phyloP scores from a whole-genome alignment of 1,140 invertebrate genomes.

The Aphis craccivora region DNA sequence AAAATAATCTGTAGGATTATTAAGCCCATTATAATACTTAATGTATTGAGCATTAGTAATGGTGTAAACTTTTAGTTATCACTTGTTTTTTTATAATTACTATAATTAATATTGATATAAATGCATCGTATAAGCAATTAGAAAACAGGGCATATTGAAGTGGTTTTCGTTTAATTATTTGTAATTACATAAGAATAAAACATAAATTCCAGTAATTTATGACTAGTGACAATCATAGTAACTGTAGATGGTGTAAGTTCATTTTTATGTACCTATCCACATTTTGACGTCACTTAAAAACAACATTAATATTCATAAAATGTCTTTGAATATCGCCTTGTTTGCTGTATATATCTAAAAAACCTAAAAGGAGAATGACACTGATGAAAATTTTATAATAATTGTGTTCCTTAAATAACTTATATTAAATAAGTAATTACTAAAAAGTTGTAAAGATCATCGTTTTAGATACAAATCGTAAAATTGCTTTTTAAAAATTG shows the following conservation, averaged over 20 bases:
- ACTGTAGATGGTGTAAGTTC: background rate
- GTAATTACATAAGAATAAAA: background rate
- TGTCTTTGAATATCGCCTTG: background rate
- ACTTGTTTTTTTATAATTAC: too few species aligned
- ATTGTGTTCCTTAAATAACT: background rate
- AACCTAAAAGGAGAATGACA: background rate
- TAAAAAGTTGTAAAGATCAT: too few species aligned
- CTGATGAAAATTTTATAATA: background rate
- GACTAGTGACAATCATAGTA: background rate
- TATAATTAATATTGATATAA: too few species aligned
- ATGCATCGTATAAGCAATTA: too few species aligned
- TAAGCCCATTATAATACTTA: too few species aligned
- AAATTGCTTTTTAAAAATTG: background rate
- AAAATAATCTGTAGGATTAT: too few species aligned
- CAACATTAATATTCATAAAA: background rate
- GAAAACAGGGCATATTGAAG: background rate
- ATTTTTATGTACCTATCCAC: background rate
- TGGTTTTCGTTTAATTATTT: background rate
- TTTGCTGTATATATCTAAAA: background rate
- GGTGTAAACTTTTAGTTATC: too few species aligned
- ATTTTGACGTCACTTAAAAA: background rate
- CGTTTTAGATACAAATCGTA: background rate
- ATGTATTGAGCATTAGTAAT: too few species aligned
- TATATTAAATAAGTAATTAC: background rate
- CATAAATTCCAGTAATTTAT: background rate